Percentiles rank a stretch among this genome's conserved stretches.
phyloP scores from a whole-genome alignment of 2,113 vertebrate species.

The Crotalus helleri region DNA sequence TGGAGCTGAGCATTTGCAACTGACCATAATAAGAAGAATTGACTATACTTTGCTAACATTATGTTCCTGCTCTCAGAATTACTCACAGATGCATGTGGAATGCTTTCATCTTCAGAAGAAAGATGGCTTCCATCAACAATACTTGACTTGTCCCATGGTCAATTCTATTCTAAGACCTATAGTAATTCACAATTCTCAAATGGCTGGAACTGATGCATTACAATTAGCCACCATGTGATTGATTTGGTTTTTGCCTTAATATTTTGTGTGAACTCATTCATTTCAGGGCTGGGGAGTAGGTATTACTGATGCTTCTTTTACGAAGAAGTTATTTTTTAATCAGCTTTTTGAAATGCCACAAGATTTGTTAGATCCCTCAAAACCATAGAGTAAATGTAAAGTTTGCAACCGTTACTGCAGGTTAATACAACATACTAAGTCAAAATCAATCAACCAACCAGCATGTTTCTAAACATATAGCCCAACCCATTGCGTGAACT shows the following conservation, averaged over 20 bases:
- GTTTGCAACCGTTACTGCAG: neutral
- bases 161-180: neutral
- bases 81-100: neutral
- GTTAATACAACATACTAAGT: neutral
- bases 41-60: neutral
- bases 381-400: neutral
- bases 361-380: neutral
- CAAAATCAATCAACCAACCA: neutral
- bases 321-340: neutral
- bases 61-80: neutral
- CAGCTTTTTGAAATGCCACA: neutral
- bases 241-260: neutral
- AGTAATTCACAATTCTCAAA: neutral
- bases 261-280: neutral
- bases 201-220: neutral
- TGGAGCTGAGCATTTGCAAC: too few relatives aligned
- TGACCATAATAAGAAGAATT: neutral
- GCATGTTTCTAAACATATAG: neutral
- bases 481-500: neutral
- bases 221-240: neutral
- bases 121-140: neutral
- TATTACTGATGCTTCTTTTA: neutral
- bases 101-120: neutral
- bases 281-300: neutral
- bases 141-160: neutral